A percentile compares a stretch with the other conserved stretches of the same genome.
Conservation (phyloP, 2,888 invertebrate genomes). For the Dicyrtomina minuta region DNA sequence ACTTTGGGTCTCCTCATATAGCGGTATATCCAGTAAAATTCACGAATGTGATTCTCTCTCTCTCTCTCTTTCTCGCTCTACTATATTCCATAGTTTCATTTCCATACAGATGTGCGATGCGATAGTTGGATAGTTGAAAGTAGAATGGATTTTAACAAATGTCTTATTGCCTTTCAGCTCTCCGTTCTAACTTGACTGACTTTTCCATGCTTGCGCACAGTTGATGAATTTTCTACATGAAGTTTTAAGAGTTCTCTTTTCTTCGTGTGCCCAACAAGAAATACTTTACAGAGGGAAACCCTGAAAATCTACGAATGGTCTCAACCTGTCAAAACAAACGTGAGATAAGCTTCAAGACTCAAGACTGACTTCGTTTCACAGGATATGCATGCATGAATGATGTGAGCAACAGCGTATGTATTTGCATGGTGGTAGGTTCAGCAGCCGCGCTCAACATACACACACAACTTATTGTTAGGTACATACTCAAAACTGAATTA, state of each 20-base stretch:
- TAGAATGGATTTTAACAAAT: slow-evolving; percentile 5
- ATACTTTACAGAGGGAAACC: slow-evolving; percentile 7
- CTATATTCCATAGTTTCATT: too few species aligned
- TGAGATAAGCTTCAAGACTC: slow-evolving; percentile 40
- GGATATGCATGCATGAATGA: slow-evolving; percentile 41
- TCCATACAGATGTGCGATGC: too few species aligned
- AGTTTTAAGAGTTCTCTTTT: slow-evolving; percentile 3
- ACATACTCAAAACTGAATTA: neutral
- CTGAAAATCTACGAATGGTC: slow-evolving; percentile 42
- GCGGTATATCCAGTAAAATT: too few species aligned
- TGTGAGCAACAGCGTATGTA: slow-evolving; percentile 14
- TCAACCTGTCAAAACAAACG: slow-evolving; percentile 43
- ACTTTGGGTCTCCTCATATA: too few species aligned
- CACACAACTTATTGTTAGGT: neutral
- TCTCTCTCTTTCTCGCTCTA: too few species aligned
- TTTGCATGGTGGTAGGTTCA: too few species aligned
- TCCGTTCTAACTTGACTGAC: slow-evolving; percentile 10
- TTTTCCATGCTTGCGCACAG: slow-evolving; percentile 31
- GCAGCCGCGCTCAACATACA: too few species aligned
- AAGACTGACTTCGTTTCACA: slow-evolving; percentile 35
- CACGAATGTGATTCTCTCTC: too few species aligned
- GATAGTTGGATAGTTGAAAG: neutral
- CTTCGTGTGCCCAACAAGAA: neutral
- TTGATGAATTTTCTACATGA: slow-evolving; percentile 26
- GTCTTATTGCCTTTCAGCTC: slow-evolving; percentile 3